These are phyloP conservation scores for Leptocoma aspasia DNA, from an alignment of 2,113 vertebrate genomes.

Conservation along the genomic window DNA sequence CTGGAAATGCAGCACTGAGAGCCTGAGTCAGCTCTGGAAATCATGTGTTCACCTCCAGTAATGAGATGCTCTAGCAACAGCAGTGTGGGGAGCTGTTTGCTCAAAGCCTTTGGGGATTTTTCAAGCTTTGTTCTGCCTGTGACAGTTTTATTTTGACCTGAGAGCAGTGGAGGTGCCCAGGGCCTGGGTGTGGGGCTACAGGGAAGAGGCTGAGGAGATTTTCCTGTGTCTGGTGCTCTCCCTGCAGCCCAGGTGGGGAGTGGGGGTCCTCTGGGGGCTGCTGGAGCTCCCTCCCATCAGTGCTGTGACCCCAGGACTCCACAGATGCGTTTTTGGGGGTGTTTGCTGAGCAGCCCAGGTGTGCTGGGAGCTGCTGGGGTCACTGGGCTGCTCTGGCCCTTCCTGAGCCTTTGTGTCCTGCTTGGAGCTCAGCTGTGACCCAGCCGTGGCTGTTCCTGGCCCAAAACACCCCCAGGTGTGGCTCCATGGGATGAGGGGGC, in stretches of 20 bases:
- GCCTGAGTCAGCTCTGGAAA: neutral
- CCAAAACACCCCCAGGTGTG: neutral
- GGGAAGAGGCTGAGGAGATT: neutral
- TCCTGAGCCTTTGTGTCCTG: neutral
- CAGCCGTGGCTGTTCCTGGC: rapidly evolving
- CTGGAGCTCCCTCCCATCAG: rapidly evolving
- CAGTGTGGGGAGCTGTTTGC: neutral
- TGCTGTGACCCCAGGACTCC: neutral
- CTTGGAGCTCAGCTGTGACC: neutral
- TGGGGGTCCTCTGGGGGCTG: neutral
- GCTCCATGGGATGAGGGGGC: neutral
- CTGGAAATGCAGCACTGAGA: neutral
- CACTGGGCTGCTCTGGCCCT: neutral
- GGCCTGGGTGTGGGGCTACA: neutral
- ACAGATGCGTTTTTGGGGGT: rapidly evolving
- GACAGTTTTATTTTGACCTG: neutral
- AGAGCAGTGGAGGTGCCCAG: neutral
- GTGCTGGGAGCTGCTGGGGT: neutral
- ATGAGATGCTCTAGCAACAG: neutral
- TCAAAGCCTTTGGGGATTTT: neutral
- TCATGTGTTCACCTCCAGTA: neutral
- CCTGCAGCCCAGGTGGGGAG: neutral
- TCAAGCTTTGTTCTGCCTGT: neutral
- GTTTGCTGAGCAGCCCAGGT: neutral
- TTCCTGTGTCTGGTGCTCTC: rapidly evolving